Conservation (phyloP, 1,140 invertebrate species). For the Drosophila carrolli region DNA sequence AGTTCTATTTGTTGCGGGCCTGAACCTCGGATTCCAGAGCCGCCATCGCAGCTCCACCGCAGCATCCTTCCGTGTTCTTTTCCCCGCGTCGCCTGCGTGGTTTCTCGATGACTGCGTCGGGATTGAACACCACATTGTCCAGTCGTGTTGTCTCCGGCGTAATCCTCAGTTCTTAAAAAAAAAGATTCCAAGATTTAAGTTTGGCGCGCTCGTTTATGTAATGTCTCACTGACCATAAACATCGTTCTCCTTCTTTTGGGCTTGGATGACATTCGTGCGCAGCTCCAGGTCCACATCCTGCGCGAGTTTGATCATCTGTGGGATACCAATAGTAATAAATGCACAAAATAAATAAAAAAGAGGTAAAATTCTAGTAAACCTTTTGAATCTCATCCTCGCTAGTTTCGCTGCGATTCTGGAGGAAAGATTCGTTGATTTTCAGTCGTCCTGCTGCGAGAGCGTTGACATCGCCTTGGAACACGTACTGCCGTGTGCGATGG, state of each 20-base stretch:
- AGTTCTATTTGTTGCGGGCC: slow-evolving; percentile 52
- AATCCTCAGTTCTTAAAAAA: slow-evolving; percentile 64
- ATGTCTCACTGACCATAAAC: slow-evolving; percentile 63
- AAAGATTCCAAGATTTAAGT: neutral
- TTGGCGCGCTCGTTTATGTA: slow-evolving; percentile 48
- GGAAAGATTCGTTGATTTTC: slow-evolving; percentile 76
- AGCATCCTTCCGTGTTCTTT: slow-evolving; percentile 51
- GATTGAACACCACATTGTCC: slow-evolving; percentile 76
- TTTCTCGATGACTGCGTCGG: slow-evolving; percentile 66
- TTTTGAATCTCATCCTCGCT: slow-evolving; percentile 72
- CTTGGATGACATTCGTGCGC: slow-evolving; percentile 81
- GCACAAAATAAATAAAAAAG: neutral
- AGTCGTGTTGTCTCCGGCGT: slow-evolving; percentile 72
- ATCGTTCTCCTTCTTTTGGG: slow-evolving; percentile 56
- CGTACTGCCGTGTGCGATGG: slow-evolving; percentile 72
- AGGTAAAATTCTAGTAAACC: slow-evolving; percentile 22
- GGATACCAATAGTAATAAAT: neutral
- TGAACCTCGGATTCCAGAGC: slow-evolving; percentile 44
- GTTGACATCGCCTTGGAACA: slow-evolving; percentile 67
- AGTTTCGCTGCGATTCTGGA: slow-evolving; percentile 60
- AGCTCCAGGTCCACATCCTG: slow-evolving; percentile 73
- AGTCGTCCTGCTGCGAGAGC: slow-evolving; percentile 58
- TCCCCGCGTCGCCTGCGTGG: slow-evolving; percentile 38
- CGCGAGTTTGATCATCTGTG: slow-evolving; percentile 74
- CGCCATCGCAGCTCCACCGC: slow-evolving; percentile 61